Percentiles rank a stretch among this genome's conserved stretches.
Evolutionary conservation across 30 jellyfish, hydroid and myxozoan genomes (phyloP).

Genomic region (Aurelia aurita): DNA sequence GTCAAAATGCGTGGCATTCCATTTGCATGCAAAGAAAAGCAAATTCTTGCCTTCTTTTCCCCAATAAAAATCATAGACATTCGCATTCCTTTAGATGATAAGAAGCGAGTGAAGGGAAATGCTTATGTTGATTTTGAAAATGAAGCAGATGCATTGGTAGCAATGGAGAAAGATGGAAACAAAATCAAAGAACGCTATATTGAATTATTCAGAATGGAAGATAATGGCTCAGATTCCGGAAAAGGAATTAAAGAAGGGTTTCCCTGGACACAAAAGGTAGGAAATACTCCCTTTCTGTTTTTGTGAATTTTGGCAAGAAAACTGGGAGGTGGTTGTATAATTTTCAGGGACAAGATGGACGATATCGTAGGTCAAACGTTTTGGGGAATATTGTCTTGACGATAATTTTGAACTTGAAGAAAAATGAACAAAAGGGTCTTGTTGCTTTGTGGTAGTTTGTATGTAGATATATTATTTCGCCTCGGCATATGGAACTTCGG

Average conservation of each 20-base stretch:
- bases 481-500: too few species aligned
- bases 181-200: slow-evolving; percentile 81
- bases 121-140: slow-evolving; percentile 95
- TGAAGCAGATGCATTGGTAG: slow-evolving; percentile 57
- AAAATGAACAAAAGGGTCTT: too few species aligned
- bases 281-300: background rate
- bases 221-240: slow-evolving; percentile 25
- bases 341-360: too few species aligned
- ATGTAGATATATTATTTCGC: too few species aligned
- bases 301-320: too few species aligned
- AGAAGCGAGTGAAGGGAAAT: slow-evolving; percentile 84
- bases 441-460: too few species aligned
- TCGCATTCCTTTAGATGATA: slow-evolving; percentile 76
- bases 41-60: slow-evolving; percentile 75
- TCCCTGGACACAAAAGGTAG: slow-evolving; percentile 83
- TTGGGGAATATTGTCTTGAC: too few species aligned
- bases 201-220: slow-evolving; percentile 75
- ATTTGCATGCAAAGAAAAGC: slow-evolving; percentile 85
- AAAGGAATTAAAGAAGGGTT: background rate
- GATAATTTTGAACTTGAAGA: too few species aligned
- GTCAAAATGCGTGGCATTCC: slow-evolving; percentile 91
- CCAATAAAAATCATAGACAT: slow-evolving; percentile 84
- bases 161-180: slow-evolving; percentile 62
- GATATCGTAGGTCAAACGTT: too few species aligned
- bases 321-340: too few species aligned